Evolutionary conservation across 2,888 invertebrate species (phyloP), one percentile per base, ranked within the genome.

Genomic region (Bibio marci): DNA sequence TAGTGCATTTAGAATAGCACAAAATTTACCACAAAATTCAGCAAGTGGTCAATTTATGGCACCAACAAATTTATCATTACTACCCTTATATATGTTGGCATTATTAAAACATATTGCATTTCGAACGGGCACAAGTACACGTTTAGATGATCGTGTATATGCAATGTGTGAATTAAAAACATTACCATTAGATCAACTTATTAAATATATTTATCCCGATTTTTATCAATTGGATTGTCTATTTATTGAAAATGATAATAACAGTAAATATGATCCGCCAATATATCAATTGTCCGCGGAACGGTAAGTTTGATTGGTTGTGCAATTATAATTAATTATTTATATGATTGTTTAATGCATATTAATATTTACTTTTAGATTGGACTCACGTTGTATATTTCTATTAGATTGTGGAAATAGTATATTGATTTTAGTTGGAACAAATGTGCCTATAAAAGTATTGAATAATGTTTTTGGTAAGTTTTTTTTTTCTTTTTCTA

Each of bases 121-220:
- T 66, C 74, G 91, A 48, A 76, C 81, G 41, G 90, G 91, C 43
- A 75, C 78, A 12, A 81, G 81, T 52, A 90, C 91, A 3, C 76
- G 86, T 28, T 65, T 95, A 39, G 98, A 98, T 66, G 92, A 95
- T 61, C 73, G 97, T 40, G 79, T 92, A 27, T 82, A 75, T 52
- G 83, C 88, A 39, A 87, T 98, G 91, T 83, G 90, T 59, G 76
- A 80, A 58, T 78, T 95, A 71, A 95, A 97, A 66, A 75, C 78
- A 30, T 62, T 83, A 50, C 95, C 98, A 8, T 66, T 92, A 38
- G 60, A 67, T 43, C 73, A 76, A 54, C 69, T 97, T 19, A 70
- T 95, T 55, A 83, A 86, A 52, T 70, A 69, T 47, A 73, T 94
- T 46, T 92, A 95, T 68, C 97, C 98, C 2, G 81, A 85, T 59